phyloP scores from a whole-genome alignment of 2,113 vertebrate genomes.

The Limnothrissa miodon region DNA sequence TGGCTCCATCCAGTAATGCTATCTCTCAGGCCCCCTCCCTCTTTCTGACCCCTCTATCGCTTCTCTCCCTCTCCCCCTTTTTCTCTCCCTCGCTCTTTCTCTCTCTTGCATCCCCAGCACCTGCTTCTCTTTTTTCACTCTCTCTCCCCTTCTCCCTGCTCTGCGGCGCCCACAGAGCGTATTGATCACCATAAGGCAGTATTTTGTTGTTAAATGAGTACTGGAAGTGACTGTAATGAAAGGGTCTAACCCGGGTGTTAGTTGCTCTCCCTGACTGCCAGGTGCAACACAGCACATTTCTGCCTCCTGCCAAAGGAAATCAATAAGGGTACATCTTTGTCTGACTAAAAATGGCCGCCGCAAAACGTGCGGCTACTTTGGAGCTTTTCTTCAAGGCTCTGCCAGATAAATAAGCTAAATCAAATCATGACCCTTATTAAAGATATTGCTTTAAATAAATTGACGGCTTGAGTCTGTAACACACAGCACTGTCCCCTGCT shows the following conservation, averaged over 20 bases:
- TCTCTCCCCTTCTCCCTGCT: conserved; percentile 24
- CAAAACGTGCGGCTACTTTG: background rate
- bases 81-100: conserved; percentile 23
- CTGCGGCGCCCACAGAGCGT: conserved; percentile 54
- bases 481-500: background rate
- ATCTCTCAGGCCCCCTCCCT: conserved; percentile 41
- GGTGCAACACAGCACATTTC: conserved; percentile 62
- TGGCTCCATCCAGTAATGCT: conserved; percentile 57
- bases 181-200: conserved; percentile 65
- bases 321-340: conserved; percentile 64
- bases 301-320: conserved; percentile 48
- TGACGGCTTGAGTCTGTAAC: conserved; percentile 14
- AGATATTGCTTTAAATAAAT: conserved; percentile 6
- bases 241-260: conserved; percentile 64
- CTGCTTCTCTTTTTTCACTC: background rate
- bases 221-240: conserved; percentile 61
- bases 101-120: conserved; percentile 39
- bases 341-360: conserved; percentile 59
- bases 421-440: background rate
- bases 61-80: conserved; percentile 51
- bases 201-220: conserved; percentile 58
- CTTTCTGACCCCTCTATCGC: conserved; percentile 40
- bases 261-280: conserved; percentile 50
- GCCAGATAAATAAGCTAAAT: background rate
- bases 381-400: background rate